Conservation (phyloP, 2,113 vertebrate genomes). For the Melanerpes formicivorus region DNA sequence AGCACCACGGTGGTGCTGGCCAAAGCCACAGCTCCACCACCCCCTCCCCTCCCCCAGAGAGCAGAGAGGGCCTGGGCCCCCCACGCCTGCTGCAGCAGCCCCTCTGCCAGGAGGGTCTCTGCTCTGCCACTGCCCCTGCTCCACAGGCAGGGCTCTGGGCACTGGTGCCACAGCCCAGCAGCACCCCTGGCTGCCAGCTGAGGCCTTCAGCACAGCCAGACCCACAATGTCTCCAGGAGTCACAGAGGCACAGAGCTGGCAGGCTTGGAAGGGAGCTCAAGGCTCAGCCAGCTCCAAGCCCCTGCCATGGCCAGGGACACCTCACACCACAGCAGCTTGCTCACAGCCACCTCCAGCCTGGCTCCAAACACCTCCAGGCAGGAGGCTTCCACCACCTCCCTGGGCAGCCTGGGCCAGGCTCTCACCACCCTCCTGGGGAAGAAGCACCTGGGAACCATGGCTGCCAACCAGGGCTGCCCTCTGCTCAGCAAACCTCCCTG, state of each 20-base stretch:
- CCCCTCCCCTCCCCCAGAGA: accelerated
- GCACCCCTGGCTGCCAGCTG: background rate
- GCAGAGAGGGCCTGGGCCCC: accelerated
- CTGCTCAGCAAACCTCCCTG: background rate
- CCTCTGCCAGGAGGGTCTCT: too few species aligned
- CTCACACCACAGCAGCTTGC: too few species aligned
- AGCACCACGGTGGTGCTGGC: accelerated
- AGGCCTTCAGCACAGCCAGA: background rate
- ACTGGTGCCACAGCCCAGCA: background rate
- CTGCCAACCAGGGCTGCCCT: background rate
- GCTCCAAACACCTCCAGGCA: too few species aligned
- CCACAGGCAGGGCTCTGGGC: background rate
- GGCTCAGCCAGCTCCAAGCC: too few species aligned
- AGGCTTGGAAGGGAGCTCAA: too few species aligned
- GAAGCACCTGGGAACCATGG: accelerated
- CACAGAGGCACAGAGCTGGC: too few species aligned
- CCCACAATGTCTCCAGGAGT: background rate
- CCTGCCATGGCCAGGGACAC: too few species aligned
- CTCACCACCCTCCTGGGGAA: too few species aligned
- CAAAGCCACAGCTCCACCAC: background rate
- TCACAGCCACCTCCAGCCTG: too few species aligned
- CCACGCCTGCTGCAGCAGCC: accelerated
- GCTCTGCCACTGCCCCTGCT: accelerated
- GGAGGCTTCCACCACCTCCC: too few species aligned
- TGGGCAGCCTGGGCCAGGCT: too few species aligned